Evolutionary conservation across 2,113 vertebrate genomes (phyloP).

Genomic region (Coptodon bakossiorum): DNA sequence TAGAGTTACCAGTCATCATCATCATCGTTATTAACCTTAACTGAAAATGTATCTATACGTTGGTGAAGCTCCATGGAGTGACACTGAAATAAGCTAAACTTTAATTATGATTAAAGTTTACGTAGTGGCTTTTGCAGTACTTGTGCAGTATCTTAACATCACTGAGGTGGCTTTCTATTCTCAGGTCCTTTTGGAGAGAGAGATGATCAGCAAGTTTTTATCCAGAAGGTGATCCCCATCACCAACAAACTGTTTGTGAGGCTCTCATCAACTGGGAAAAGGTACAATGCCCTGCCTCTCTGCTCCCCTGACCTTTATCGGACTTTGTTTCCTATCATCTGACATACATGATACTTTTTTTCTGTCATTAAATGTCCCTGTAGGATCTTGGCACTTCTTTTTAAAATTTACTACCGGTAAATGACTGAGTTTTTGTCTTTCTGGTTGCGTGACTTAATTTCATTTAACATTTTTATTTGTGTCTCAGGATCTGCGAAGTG

Average conservation of each 20-base stretch:
- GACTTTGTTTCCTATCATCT: not conserved
- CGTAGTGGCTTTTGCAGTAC: not conserved
- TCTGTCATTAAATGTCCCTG: not conserved
- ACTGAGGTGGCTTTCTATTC: not conserved
- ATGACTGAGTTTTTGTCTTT: not conserved
- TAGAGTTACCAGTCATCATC: not conserved
- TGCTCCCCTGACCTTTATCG: not conserved
- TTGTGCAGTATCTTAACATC: not conserved
- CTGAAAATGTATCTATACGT: not conserved
- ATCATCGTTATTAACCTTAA: not conserved
- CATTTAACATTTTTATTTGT: not conserved
- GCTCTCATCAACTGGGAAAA: constrained; percentile 94
- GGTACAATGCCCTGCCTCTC: constrained; percentile 62
- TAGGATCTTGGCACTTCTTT: not conserved
- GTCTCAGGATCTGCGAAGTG: constrained; percentile 90
- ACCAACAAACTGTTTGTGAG: constrained; percentile 95
- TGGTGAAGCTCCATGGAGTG: not conserved
- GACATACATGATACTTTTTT: not conserved
- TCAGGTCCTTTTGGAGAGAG: constrained; percentile 94
- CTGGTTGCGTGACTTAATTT: not conserved
- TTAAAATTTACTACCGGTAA: not conserved
- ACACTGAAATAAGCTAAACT: not conserved
- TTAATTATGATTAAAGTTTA: not conserved
- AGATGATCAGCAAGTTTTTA: constrained; percentile 97
- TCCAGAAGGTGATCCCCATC: constrained; percentile 97